Conservation (phyloP, 2,113 vertebrate species). For the Tupaia tana region DNA sequence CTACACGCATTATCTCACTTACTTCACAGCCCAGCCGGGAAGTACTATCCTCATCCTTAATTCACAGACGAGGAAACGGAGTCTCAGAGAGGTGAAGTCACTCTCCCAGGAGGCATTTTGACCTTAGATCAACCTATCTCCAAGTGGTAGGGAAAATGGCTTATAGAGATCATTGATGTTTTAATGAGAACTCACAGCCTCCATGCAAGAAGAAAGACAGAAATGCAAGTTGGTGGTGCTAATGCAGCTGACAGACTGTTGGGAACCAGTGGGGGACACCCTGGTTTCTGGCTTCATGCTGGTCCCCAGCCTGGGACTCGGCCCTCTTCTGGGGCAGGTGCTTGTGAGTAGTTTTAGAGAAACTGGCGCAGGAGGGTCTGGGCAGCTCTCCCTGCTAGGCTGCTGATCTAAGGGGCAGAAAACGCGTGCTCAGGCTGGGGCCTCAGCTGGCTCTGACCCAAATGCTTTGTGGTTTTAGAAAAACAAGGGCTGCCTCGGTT, state of each 20-base stretch:
- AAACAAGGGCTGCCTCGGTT: conserved; percentile 46
- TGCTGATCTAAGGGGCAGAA: conserved; percentile 34
- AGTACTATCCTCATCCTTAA: background rate
- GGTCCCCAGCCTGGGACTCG: background rate
- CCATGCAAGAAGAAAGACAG: background rate
- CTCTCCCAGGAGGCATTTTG: background rate
- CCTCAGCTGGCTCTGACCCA: conserved; percentile 41
- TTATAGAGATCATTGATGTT: background rate
- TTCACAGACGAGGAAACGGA: background rate
- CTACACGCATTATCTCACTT: background rate
- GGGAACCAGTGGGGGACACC: background rate
- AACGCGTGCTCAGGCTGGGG: background rate
- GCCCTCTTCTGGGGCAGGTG: background rate
- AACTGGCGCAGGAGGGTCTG: background rate
- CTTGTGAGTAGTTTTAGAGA: background rate
- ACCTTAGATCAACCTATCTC: conserved; percentile 8
- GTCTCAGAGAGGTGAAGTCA: background rate
- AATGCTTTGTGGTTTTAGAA: conserved; percentile 49
- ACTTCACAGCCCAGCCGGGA: background rate
- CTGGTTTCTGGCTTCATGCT: background rate
- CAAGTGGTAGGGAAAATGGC: background rate
- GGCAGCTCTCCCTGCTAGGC: background rate
- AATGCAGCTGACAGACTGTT: background rate
- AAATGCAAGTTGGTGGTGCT: background rate
- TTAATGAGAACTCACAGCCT: background rate